These are phyloP conservation scores for Drosophila nigromelanica DNA, from an alignment of 1,140 invertebrate genomes.

Conservation along the genomic window DNA sequence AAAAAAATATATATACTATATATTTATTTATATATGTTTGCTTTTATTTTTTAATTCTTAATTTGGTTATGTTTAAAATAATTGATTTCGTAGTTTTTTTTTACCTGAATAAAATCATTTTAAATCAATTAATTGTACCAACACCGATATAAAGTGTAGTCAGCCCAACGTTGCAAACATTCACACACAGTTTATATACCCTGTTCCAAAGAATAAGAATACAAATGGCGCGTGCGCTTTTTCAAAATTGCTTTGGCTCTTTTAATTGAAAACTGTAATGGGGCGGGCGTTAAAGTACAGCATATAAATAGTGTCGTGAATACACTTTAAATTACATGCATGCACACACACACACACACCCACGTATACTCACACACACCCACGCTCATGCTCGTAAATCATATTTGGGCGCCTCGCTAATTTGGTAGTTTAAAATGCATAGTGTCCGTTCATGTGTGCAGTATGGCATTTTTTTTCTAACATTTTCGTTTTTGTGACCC, in stretches of 20 bases:
- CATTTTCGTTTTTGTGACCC: slow-evolving; percentile 4
- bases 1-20: too few species aligned
- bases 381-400: neutral
- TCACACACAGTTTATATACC: neutral
- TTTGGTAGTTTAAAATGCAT: slow-evolving; percentile 58
- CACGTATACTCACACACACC: neutral
- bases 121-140: neutral
- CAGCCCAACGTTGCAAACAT: neutral
- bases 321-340: slow-evolving; percentile 27
- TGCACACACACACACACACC: slow-evolving; percentile 2
- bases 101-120: neutral
- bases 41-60: neutral
- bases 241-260: slow-evolving; percentile 44
- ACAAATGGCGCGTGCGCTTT: slow-evolving; percentile 39
- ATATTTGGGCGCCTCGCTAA: slow-evolving; percentile 43
- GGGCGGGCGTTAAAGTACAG: slow-evolving; percentile 20
- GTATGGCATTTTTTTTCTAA: slow-evolving; percentile 15
- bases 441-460: slow-evolving; percentile 39
- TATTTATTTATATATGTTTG: too few species aligned
- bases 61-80: neutral
- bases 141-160: neutral
- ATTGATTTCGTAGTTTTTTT: neutral
- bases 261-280: slow-evolving; percentile 59
- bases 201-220: neutral
- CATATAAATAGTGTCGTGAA: slow-evolving; percentile 12